phyloP scores from a whole-genome alignment of 2,888 invertebrate species.

The Cosmia pyralina region DNA sequence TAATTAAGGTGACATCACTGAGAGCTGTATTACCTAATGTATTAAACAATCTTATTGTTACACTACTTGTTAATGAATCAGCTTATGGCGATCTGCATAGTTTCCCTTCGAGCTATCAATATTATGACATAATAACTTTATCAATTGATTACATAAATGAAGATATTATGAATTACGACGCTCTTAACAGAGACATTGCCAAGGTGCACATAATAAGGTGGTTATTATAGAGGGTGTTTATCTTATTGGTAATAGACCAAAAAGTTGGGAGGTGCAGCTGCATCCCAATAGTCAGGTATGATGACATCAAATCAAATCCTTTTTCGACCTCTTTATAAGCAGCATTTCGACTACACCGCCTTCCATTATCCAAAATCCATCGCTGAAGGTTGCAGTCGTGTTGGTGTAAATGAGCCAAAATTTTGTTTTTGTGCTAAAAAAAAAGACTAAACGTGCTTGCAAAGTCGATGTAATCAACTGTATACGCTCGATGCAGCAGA shows the following conservation, averaged over 20 bases:
- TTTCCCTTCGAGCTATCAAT: constrained; percentile 39
- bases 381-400: not conserved
- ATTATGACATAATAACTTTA: constrained; percentile 47
- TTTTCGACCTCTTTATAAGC: not conserved
- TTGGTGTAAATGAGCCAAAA: not conserved
- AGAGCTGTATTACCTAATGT: constrained; percentile 41
- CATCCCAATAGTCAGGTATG: not conserved
- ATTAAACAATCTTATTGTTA: constrained; percentile 59
- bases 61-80: constrained; percentile 34
- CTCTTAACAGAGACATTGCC: not conserved
- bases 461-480: not conserved
- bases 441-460: not conserved
- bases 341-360: not conserved
- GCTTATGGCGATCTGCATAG: constrained; percentile 30
- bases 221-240: not conserved
- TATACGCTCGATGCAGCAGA: not conserved
- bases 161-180: constrained; percentile 14
- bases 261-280: not conserved
- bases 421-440: no score
- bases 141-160: constrained; percentile 26
- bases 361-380: not conserved
- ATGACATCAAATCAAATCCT: not conserved
- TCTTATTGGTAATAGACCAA: not conserved
- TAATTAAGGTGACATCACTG: constrained; percentile 29
- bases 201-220: not conserved